phyloP scores from a whole-genome alignment of 2,797 vertebrate genomes.

The Danio tinwini region DNA sequence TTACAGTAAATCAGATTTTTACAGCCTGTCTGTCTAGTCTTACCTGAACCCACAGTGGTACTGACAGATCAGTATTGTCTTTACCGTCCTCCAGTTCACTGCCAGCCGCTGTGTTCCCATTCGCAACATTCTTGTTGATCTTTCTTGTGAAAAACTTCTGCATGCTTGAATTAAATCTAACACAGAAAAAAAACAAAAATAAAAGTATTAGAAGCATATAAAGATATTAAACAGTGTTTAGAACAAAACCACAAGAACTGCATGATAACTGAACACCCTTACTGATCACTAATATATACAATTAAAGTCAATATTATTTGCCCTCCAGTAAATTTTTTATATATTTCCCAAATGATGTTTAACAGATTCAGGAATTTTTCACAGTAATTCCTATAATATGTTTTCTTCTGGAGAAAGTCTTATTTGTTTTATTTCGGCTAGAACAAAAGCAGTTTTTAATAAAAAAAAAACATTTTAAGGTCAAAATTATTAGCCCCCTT shows the following conservation, averaged over 20 bases:
- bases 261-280: background rate
- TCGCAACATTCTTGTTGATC: conserved; percentile 85
- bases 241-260: background rate
- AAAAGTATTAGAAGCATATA: too few relatives aligned
- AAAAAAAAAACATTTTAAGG: too few relatives aligned
- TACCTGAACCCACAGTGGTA: conserved; percentile 89
- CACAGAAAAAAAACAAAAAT: background rate
- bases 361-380: too few relatives aligned
- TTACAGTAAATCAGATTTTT: background rate
- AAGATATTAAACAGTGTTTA: too few relatives aligned
- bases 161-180: conserved; percentile 91
- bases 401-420: too few relatives aligned
- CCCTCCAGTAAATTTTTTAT: too few relatives aligned
- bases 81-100: conserved; percentile 98
- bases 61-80: conserved; percentile 85
- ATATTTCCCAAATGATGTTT: too few relatives aligned
- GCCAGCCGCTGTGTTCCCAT: conserved; percentile 87
- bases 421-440: too few relatives aligned
- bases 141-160: conserved; percentile 88
- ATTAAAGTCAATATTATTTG: too few relatives aligned
- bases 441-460: too few relatives aligned
- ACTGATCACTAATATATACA: background rate
- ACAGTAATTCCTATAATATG: too few relatives aligned
- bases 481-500: too few relatives aligned
- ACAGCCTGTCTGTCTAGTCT: conserved; percentile 95